Evolutionary conservation across 1,140 invertebrate genomes (phyloP).

Genomic region (Diorhabda elongata): DNA sequence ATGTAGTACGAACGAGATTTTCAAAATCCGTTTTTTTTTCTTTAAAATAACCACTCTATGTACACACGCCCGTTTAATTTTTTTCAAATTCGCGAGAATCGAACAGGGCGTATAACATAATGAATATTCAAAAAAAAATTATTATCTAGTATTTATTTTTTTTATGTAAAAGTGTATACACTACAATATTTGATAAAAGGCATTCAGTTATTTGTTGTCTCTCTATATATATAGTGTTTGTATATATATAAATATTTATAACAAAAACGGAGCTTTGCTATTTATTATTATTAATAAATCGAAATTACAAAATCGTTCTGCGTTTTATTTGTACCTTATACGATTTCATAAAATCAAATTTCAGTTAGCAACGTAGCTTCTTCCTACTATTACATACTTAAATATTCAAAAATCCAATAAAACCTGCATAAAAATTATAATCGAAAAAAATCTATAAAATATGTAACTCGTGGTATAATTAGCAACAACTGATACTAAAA

Average conservation of each 20-base stretch:
- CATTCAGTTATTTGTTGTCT: slow-evolving; percentile 47
- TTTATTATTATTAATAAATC: slow-evolving; percentile 15
- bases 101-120: not conserved
- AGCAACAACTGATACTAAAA: no score
- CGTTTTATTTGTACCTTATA: slow-evolving; percentile 31
- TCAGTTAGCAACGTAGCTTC: not conserved
- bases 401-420: no score
- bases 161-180: slow-evolving; percentile 48
- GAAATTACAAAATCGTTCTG: slow-evolving; percentile 38
- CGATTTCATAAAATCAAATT: slow-evolving; percentile 36
- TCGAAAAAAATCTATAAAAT: no score
- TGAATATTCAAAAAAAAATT: slow-evolving; percentile 30
- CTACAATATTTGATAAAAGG: slow-evolving; percentile 47
- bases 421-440: no score
- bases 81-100: not conserved
- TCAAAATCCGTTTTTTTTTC: slow-evolving; percentile 21
- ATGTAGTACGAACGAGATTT: slow-evolving; percentile 20
- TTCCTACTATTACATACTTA: no score
- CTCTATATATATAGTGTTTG: slow-evolving; percentile 36
- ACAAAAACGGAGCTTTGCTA: slow-evolving; percentile 31
- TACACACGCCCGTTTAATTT: slow-evolving; percentile 23
- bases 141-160: slow-evolving; percentile 38
- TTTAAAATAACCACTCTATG: slow-evolving; percentile 42
- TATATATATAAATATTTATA: slow-evolving; percentile 38
- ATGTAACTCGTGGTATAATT: no score